A percentile compares a stretch with the other conserved stretches of the same genome.
Evolutionary conservation across 2,888 invertebrate species (phyloP).

Genomic region (Phortica okadai): DNA sequence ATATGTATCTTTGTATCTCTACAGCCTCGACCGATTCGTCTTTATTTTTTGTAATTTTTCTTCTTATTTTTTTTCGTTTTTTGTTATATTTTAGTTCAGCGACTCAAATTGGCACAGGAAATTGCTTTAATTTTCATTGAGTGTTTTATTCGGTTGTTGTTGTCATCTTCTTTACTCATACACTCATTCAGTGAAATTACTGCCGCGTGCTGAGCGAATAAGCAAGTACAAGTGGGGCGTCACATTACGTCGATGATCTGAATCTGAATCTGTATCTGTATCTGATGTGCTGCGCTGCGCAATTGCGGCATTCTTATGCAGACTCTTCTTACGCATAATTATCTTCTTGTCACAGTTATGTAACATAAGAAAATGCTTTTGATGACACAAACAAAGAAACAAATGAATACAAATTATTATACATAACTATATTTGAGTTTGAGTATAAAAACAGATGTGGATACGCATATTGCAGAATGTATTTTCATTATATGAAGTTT

Average conservation of each 20-base stretch:
- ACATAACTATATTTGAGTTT: too few relatives aligned
- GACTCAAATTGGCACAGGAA: constrained; percentile 68
- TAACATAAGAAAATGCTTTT: too few relatives aligned
- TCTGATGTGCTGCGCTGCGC: too few relatives aligned
- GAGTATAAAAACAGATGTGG: too few relatives aligned
- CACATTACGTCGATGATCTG: too few relatives aligned
- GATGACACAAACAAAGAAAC: too few relatives aligned
- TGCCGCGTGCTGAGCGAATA: constrained; percentile 49
- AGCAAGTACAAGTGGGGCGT: too few relatives aligned
- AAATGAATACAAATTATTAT: too few relatives aligned
- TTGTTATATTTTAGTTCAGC: constrained; percentile 62
- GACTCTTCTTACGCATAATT: not conserved
- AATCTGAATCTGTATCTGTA: too few relatives aligned
- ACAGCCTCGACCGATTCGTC: not conserved
- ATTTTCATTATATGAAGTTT: too few relatives aligned
- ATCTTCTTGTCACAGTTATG: too few relatives aligned
- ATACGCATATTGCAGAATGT: too few relatives aligned
- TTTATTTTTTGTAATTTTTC: not conserved
- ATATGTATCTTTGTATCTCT: not conserved
- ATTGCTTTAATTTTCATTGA: constrained; percentile 68
- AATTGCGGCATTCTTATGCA: not conserved
- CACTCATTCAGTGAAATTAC: constrained; percentile 44
- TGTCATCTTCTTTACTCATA: constrained; percentile 11
- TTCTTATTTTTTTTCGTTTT: not conserved
- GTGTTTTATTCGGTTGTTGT: constrained; percentile 47